A percentile compares a stretch with the other conserved stretches of the same genome.
Conservation (phyloP, 2,888 invertebrate species). For the Lochmaea capreae region DNA sequence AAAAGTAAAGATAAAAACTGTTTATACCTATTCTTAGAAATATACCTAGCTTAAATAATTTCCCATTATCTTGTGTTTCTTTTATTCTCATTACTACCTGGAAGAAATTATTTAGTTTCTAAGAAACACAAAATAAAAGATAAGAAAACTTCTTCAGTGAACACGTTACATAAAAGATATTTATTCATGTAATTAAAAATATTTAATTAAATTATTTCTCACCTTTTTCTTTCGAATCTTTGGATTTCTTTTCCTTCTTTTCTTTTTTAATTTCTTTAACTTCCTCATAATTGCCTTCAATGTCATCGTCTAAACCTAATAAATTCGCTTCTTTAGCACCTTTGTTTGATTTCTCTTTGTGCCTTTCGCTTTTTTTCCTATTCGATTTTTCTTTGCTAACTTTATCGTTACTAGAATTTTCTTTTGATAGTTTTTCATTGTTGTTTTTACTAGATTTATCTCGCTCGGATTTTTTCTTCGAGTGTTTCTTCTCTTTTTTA, state of each 20-base stretch:
- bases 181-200: too few species aligned
- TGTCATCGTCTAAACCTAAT: constrained; percentile 60
- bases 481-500: constrained; percentile 52
- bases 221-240: constrained; percentile 53
- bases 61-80: too few species aligned
- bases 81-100: too few species aligned
- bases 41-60: too few species aligned
- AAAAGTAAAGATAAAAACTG: too few species aligned
- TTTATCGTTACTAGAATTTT: constrained; percentile 32
- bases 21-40: too few species aligned
- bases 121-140: too few species aligned
- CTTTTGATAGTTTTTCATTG: constrained; percentile 50
- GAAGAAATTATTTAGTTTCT: too few species aligned
- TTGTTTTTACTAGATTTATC: constrained; percentile 55
- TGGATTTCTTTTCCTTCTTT: constrained; percentile 56
- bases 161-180: too few species aligned
- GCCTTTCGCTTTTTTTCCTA: constrained; percentile 60
- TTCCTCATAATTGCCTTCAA: constrained; percentile 60
- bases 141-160: too few species aligned
- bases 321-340: constrained; percentile 51
- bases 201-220: too few species aligned
- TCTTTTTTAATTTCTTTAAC: constrained; percentile 54
- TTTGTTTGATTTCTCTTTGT: constrained; percentile 37
- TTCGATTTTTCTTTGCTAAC: constrained; percentile 54
- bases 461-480: constrained; percentile 61